Base-by-base conservation (phyloP, 2,797 vertebrate genomes). In the Megaceryle alcyon region DNA sequence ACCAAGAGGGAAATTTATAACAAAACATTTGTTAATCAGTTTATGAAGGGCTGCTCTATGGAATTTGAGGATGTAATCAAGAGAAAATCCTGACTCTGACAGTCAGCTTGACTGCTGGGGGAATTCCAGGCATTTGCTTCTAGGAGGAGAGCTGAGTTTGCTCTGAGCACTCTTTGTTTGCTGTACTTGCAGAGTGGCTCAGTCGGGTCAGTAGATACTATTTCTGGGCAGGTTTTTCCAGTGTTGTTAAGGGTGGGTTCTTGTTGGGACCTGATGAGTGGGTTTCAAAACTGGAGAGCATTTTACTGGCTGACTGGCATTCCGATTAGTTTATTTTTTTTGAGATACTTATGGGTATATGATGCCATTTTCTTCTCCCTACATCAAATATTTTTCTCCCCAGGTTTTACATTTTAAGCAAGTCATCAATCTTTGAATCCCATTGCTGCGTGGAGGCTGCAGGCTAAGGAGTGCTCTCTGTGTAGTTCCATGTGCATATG, bases 71-170 rank as follows among this genome's bases (percentile, higher is more conserved):
- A 77, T 93, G 57, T 73, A 71, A 60, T 59, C 35, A 48, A 23
- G 43, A 90, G 80, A 94, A 82, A 70, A 53, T 68, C 64, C 51
- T 81, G 77, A 64, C 63, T 78, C 33, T 49, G 71, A 65, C 37
- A 41, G 65, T 71, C 7, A 0, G 7, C 35, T 69, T 86, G 82
- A 19, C 79, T 82, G 6, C 60, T 15, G 39, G 44, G 81, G 46
- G 59, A 94, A 94, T 95, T 95, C 73, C 80, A 84, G 89, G 70
- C 56, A 64, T 86, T 91, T 51, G 22, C 63, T 94, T 49, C 43
- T 69, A 88, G 76, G 29, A 43, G 31, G 68, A 57, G 44, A 49
- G 19, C 29, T 73, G 6, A 0, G 0, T 77, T 86, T 81, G 56
- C 61, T 76, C 46, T 75, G 61, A 81, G 72, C 39, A 28, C 22